A percentile compares a stretch with the other conserved stretches of the same genome.
Evolutionary conservation across 2,113 vertebrate genomes (phyloP).

Genomic region (Rhizomys pruinosus): DNA sequence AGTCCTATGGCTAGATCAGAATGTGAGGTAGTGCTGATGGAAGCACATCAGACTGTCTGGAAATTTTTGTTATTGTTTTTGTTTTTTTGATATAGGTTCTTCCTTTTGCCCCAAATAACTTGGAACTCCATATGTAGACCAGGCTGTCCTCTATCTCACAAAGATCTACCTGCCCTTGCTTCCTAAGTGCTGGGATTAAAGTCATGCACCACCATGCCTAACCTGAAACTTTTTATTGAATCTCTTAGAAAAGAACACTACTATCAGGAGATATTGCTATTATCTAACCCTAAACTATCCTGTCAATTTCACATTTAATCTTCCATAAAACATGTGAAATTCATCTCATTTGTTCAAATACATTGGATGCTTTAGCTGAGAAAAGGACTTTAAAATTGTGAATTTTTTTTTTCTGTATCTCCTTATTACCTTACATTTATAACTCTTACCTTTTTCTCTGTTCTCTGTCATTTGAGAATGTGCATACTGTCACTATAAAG

Average conservation of each 20-base stretch:
- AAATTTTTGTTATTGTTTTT: neutral
- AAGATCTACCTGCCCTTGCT: too few species aligned
- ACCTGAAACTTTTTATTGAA: neutral
- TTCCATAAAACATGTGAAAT: constrained; percentile 16
- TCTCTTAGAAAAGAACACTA: neutral
- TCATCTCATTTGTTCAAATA: constrained; percentile 6
- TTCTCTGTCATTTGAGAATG: constrained; percentile 46
- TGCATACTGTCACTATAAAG: neutral
- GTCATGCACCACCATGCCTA: too few species aligned
- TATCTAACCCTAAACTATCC: neutral
- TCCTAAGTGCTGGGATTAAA: too few species aligned
- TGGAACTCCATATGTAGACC: too few species aligned
- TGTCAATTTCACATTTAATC: constrained; percentile 37
- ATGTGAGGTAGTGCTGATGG: neutral
- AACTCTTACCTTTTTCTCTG: constrained; percentile 31
- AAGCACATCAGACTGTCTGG: too few species aligned
- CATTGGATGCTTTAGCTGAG: constrained; percentile 21
- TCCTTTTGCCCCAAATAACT: too few species aligned
- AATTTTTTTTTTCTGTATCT: neutral
- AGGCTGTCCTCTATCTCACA: too few species aligned
- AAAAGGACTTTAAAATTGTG: neutral
- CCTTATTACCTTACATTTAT: constrained; percentile 52
- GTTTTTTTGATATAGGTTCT: too few species aligned
- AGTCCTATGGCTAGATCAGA: neutral
- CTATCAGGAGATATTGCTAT: constrained; percentile 16